Conservation (phyloP, 2,113 vertebrate species). For the Ahaetulla prasina region DNA sequence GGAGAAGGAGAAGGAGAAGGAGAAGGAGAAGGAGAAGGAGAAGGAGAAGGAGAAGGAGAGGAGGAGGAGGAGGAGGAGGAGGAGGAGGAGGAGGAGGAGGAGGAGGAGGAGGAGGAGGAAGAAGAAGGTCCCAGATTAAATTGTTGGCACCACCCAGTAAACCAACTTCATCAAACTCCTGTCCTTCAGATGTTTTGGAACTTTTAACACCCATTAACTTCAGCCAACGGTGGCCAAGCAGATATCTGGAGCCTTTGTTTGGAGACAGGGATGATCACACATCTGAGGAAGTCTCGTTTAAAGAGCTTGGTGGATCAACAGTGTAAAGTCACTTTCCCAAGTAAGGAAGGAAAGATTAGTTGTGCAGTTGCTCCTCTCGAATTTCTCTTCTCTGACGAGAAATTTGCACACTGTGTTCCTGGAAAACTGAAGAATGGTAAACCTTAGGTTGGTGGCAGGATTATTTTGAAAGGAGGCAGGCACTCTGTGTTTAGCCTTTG, state of each 20-base stretch:
- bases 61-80: too few species aligned
- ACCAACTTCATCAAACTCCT: neutral
- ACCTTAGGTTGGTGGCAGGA: conserved; percentile 43
- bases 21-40: too few species aligned
- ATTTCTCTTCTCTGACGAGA: conserved; percentile 16
- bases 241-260: neutral
- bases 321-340: neutral
- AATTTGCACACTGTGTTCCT: conserved; percentile 29
- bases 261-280: neutral
- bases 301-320: neutral
- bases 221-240: neutral
- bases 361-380: conserved; percentile 25
- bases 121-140: neutral
- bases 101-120: too few species aligned
- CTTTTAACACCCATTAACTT: neutral
- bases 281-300: neutral
- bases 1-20: too few species aligned
- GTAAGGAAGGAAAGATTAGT: neutral
- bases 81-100: too few species aligned
- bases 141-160: neutral
- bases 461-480: conserved; percentile 71
- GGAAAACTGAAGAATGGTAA: conserved; percentile 36
- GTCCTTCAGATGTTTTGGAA: neutral
- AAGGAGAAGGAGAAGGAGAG: too few species aligned
- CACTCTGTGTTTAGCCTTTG: conserved; percentile 70